These are phyloP conservation scores for Pissodes strobi DNA, from an alignment of 1,140 invertebrate species.

Conservation along the genomic window DNA sequence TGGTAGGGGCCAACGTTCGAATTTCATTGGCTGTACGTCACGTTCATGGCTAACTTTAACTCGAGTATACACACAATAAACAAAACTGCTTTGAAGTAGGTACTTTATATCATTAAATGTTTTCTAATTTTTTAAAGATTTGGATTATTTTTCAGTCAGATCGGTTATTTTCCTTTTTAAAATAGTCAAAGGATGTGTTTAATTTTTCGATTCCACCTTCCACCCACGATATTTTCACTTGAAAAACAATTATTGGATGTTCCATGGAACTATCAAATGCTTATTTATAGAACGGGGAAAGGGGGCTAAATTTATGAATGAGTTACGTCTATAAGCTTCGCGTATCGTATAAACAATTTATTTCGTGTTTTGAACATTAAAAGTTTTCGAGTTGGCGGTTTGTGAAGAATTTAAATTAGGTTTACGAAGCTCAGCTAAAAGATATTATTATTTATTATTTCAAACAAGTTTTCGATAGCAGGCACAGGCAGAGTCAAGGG, in stretches of 20 bases:
- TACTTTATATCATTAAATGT: background rate
- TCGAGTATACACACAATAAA: background rate
- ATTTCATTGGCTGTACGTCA: slow-evolving; percentile 25
- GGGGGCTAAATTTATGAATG: slow-evolving; percentile 27
- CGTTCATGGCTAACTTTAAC: slow-evolving; percentile 27
- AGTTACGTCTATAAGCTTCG: slow-evolving; percentile 1
- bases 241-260: background rate
- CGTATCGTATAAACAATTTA: slow-evolving; percentile 15
- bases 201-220: background rate
- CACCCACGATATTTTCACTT: background rate
- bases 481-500: too few species aligned
- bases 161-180: background rate
- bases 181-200: background rate
- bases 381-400: too few species aligned
- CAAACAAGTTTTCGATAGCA: too few species aligned
- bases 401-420: too few species aligned
- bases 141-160: too few species aligned
- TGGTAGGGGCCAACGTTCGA: slow-evolving; percentile 18
- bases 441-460: too few species aligned
- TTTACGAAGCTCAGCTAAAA: too few species aligned
- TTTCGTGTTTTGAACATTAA: too few species aligned
- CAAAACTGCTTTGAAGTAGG: background rate
- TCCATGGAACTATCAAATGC: background rate
- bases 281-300: slow-evolving; percentile 13
- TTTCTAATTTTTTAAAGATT: background rate